Percentiles rank a stretch among this genome's conserved stretches.
Conservation (phyloP, 2,797 vertebrate species). For the Neoniphon sammara region DNA sequence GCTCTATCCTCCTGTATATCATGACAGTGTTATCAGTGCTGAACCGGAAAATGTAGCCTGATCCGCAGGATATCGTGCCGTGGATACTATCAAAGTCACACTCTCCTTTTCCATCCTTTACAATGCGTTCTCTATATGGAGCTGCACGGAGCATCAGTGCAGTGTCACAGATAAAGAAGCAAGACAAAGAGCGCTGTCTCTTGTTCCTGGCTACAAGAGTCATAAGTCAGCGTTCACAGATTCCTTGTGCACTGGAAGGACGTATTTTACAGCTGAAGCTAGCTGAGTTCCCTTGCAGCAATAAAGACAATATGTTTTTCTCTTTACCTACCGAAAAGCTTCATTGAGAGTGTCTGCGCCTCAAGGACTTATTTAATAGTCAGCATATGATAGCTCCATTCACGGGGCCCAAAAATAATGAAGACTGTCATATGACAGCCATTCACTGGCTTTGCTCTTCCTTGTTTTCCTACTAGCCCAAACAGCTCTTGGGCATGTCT, state of each 20-base stretch:
- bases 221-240: not conserved
- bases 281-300: no score
- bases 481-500: constrained; percentile 17
- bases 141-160: constrained; percentile 22
- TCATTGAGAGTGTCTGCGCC: constrained; percentile 11
- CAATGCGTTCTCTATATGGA: constrained; percentile 29
- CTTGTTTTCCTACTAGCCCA: constrained; percentile 36
- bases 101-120: constrained; percentile 26
- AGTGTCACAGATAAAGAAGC: constrained; percentile 10
- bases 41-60: constrained; percentile 27
- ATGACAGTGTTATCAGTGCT: constrained; percentile 9
- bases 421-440: constrained; percentile 19
- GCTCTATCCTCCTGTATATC: no score
- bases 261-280: not conserved
- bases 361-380: constrained; percentile 27
- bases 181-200: no score
- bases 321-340: constrained; percentile 1
- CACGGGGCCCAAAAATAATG: constrained; percentile 22
- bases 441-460: constrained; percentile 37
- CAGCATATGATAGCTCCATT: constrained; percentile 39
- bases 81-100: constrained; percentile 43
- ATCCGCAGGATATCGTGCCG: constrained; percentile 34
- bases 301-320: not conserved
- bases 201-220: not conserved
- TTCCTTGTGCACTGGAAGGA: constrained; percentile 11